Evolutionary conservation across 2,888 invertebrate genomes (phyloP).

Genomic region (Thysanoteuthis rhombus): DNA sequence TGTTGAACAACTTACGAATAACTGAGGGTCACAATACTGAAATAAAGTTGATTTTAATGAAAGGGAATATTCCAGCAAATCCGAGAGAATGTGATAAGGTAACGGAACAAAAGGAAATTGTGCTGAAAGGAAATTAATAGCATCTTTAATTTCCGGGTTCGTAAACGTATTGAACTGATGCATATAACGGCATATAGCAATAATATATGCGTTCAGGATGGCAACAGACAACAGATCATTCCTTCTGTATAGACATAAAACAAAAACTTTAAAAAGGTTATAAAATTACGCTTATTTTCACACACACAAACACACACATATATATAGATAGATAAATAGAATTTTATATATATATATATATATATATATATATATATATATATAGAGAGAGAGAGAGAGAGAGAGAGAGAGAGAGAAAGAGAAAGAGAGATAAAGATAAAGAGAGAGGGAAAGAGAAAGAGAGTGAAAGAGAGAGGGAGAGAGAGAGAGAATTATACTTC

Average conservation of each 20-base stretch:
- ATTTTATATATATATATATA: no score
- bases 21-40: no score
- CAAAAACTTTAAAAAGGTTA: neutral
- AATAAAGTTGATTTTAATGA: no score
- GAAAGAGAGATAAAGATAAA: no score
- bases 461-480: no score
- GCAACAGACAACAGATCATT: neutral
- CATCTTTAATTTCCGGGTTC: neutral
- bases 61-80: neutral
- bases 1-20: no score
- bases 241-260: neutral
- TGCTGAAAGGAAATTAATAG: neutral
- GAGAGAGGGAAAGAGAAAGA: no score
- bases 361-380: no score
- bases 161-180: neutral
- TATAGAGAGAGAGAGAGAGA: no score
- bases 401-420: no score
- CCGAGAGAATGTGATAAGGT: neutral
- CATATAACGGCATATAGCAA: neutral
- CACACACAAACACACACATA: neutral
- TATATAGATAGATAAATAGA: no score
- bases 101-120: neutral
- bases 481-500: no score
- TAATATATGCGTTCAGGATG: neutral
- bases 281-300: neutral